Base-by-base conservation (phyloP, 2,797 vertebrate species). In the Adelosebastes latens region DNA sequence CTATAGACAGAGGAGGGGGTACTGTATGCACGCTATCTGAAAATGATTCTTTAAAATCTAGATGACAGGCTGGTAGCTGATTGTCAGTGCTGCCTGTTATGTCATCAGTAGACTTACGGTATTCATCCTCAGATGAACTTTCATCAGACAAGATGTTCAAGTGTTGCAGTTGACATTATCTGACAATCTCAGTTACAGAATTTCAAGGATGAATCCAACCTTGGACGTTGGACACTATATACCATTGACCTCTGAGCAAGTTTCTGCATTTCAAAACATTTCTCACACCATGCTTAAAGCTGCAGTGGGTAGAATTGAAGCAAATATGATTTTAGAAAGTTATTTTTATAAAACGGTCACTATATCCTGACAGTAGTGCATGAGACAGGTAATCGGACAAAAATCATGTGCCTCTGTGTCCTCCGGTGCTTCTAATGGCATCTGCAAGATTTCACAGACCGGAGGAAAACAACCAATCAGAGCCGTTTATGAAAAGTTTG, bases 21-120 rank as follows among this genome's bases (percentile, higher is more conserved):
- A 46, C 42, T 46, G 66, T 20, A 11, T 2, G 42, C 58, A 70
- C 25, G 25, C 72, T 16, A 59, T 77, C 22, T 81, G 76, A 84
- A 74, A 79, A 32, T 10, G 79, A 80, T 75, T 82, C 62, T 71
- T 62, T 75, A 11, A 75, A 85, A 74, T 86, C 34, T 73, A 24
- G 27, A 59, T 55, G 77, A 53, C 74, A 69, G n/a, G 64, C 24
- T 4, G 29, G 42, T 14, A 5, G 55, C 58, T 63, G 79, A 27
- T 64, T 27, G 52, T 46, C 46, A 32, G 4, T 2, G 10, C 67
- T 32, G 66, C 10, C 36, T 72, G 74, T 83, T 84, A 22, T 20
- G 36, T 61, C 69, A 81, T 60, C 46, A 12, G 24, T 39, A 2
- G 55, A 52, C 29, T 52, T 27, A 20, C 3, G 18, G 42, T 46